Base-by-base conservation (phyloP, 2,113 vertebrate genomes). In the Onychostruthus taczanowskii region DNA sequence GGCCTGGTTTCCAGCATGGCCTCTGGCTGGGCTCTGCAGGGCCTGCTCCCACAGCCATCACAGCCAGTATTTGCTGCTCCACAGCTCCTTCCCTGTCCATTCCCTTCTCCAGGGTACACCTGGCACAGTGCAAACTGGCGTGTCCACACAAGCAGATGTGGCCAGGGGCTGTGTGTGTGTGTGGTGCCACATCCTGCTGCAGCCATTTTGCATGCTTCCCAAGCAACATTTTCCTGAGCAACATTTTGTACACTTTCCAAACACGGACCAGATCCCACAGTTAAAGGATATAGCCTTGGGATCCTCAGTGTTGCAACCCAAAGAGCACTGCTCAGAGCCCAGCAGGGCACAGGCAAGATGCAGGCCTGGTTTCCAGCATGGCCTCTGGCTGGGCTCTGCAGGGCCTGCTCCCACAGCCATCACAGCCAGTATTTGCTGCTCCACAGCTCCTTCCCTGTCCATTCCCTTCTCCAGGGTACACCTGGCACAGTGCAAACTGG, bases 321-420 rank as follows among this genome's bases (percentile, higher is more conserved):
- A 59, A 33, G 13, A 22, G 23, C 0, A 0, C 20, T 50, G 53
- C 49, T 58, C 55, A 33, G 62, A 35, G 20, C 14, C 1, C 1
- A 2, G 19, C 1, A 5, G 31, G 55, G 33, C 49, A 19, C 2
- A 0, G 2, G 43, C 2, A 24, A 9, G 56, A 59, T 0, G 0
- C 49, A 44, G 46, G 35, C 31, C 55, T 17, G 27, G 23, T 35
- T 2, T 35, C 33, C 3, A 0, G 18, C 58, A 37, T 2, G 20
- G 66, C 55, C 13, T 17, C 41, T 6, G 23, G 13, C 23, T 7
- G 13, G 6, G 9, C 49, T 4, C 41, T 41, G 62, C 30, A 0
- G 4, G 23, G 8, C 41, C 73, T 41, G 62, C 30, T 52, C 16
- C 15, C 46, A 31, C 26, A 47, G 41, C 27, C 49, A 31, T 33